Base-by-base conservation (phyloP, 2,888 invertebrate species). In the Lasioglossum morio region DNA sequence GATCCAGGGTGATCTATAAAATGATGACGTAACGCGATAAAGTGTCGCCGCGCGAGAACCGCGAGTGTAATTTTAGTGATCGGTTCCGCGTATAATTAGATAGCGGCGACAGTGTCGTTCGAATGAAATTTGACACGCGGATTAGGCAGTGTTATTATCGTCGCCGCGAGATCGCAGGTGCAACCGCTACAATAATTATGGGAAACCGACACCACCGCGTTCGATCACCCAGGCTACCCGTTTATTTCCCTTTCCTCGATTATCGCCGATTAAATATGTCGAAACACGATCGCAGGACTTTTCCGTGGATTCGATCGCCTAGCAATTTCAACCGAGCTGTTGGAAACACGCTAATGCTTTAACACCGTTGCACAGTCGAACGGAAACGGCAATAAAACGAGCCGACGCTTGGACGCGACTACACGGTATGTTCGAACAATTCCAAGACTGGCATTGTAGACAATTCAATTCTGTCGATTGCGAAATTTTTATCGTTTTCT, bases 51-150 rank as follows among this genome's bases (percentile, higher is more conserved):
- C 66, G 66, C 66, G 34, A 16, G 30, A 19, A 16, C 16, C 30
- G 77, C 82, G 72, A 77, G 48, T 37, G 72, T 72, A 77, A 69
- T 75, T 75, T 23, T 60, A 53, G 34, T 7, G 60, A 63, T 70
- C 27, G 72, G 72, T 72, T 80, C 74, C 88, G 46, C 72, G 76
- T 53, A 82, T 81, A 84, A 84, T 82, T 84, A 82, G 76, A 84
- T 76, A 72, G 43, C 53, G 69, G 72, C 74, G 53, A 81, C 40
- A 27, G 81, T 72, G 75, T 84, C 72, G 76, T 72, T 66, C 75
- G 60, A 86, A 86, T 75, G 73, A 72, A 79, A 79, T 88, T 84
- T 70, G 86, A 88, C 79, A 84, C 77, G 80, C 37, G 78, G 76
- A 79, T 77, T 80, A 73, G 75, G 73, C 70, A 19, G 73, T 57